Base-by-base conservation (phyloP, 2,888 invertebrate species). In the Drepanosiphum platanoidis region DNA sequence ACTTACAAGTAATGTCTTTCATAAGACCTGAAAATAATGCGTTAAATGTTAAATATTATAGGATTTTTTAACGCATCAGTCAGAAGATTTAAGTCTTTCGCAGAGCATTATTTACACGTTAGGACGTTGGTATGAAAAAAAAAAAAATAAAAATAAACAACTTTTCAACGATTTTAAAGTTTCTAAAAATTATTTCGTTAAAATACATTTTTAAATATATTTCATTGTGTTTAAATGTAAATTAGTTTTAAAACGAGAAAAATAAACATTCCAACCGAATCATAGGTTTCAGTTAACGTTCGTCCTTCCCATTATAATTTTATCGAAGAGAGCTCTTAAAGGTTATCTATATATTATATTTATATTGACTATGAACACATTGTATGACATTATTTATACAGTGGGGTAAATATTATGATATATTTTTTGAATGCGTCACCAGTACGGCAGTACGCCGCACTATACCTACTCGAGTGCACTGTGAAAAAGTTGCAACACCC, bases 351-450 rank as follows among this genome's bases (percentile, higher is more conserved):
- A 46, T 46, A 27, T 61, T 32, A 46, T 52, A 34, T 32, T 72
- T 46, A 27, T 61, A n/a, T 61, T 27, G 9, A 1, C 8, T 11
- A 36, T 36, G 3, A 52, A 52, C 52, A 58, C 27, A 8, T 39
- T 39, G 30, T 30, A 13, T 30, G 39, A 27, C 4, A 5, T 79
- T n/a, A 66, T 79, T 79, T 64, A 68, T 79, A 34, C 3, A n/a
- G 79, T 46, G 8, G 42, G 66, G 66, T 32, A 66, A 46, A 79
- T 79, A 46, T 79, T 79, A 79, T 79, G 39, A 30, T 42, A 64
- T 64, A 39, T 64, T 22, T 39, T 39, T 78, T 30, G 22, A 42
- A 39, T 64, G 39, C 78, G 78, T 77, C 61, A 77, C 64, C 36
- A 36, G n/a, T n/a, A n/a, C n/a, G n/a, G n/a, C n/a, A n/a, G n/a